phyloP scores from a whole-genome alignment of 2,888 invertebrate species.

The Dilophus febrilis region DNA sequence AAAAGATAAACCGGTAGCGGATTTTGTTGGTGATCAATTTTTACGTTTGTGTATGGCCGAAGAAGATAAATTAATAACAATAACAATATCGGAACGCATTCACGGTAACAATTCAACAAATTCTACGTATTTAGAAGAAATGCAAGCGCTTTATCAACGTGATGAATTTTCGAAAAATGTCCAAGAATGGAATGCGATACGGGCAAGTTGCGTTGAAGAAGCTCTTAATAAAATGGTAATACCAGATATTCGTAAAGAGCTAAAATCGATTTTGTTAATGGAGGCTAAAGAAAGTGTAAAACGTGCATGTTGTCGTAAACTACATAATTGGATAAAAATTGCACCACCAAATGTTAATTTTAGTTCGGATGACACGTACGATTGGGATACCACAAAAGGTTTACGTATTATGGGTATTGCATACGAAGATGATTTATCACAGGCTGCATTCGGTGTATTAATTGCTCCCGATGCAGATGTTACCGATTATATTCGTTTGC shows the following conservation, averaged over 20 bases:
- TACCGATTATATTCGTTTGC: conserved; percentile 75
- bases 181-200: conserved; percentile 86
- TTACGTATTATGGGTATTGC: conserved; percentile 75
- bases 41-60: conserved; percentile 65
- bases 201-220: conserved; percentile 73
- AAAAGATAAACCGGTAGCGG: conserved; percentile 80
- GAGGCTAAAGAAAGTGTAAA: conserved; percentile 80
- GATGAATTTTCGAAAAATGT: conserved; percentile 91
- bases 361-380: conserved; percentile 76
- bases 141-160: conserved; percentile 48
- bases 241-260: conserved; percentile 75
- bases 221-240: conserved; percentile 77
- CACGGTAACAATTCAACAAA: conserved; percentile 51
- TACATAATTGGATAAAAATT: conserved; percentile 79
- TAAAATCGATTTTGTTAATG: conserved; percentile 56
- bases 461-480: conserved; percentile 83
- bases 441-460: conserved; percentile 76
- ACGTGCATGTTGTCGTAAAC: conserved; percentile 65
- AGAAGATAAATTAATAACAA: conserved; percentile 61
- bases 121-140: conserved; percentile 69
- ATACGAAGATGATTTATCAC: conserved; percentile 67
- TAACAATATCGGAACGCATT: conserved; percentile 55
- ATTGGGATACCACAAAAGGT: conserved; percentile 66
- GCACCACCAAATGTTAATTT: conserved; percentile 55
- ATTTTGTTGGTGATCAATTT: conserved; percentile 79